These are phyloP conservation scores for Patella ulyssiponensis DNA, from an alignment of 2,888 invertebrate species.

Conservation along the genomic window DNA sequence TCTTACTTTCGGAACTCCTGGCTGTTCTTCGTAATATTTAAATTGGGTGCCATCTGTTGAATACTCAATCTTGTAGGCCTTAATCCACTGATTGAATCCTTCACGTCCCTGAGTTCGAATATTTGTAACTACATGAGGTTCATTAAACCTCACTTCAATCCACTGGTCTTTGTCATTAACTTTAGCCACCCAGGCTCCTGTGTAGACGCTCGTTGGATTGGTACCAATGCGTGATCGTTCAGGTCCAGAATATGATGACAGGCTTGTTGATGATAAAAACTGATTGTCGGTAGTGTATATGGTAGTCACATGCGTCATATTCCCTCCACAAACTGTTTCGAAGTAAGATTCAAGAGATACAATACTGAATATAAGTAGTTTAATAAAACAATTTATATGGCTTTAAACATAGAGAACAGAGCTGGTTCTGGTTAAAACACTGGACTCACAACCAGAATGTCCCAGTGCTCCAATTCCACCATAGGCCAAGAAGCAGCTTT, in stretches of 20 bases:
- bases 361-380: too few species aligned
- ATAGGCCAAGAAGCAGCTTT: too few species aligned
- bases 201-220: slow-evolving; percentile 19
- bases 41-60: slow-evolving; percentile 81
- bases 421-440: too few species aligned
- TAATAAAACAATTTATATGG: too few species aligned
- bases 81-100: slow-evolving; percentile 83
- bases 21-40: slow-evolving; percentile 62
- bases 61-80: slow-evolving; percentile 82
- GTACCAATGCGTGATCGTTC: slow-evolving; percentile 26
- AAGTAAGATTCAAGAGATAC: not conserved
- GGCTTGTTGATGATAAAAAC: slow-evolving; percentile 37
- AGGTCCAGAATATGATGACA: slow-evolving; percentile 37
- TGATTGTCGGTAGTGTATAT: slow-evolving; percentile 22
- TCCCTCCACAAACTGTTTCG: slow-evolving; percentile 28
- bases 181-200: slow-evolving; percentile 25
- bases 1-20: slow-evolving; percentile 21
- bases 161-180: slow-evolving; percentile 23
- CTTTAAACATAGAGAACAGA: too few species aligned
- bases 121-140: slow-evolving; percentile 77
- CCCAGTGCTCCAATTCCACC: too few species aligned
- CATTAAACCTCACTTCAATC: slow-evolving; percentile 24
- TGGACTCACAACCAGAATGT: too few species aligned
- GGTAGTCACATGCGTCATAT: slow-evolving; percentile 19
- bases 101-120: slow-evolving; percentile 82